Percentiles rank a stretch among this genome's conserved stretches.
phyloP scores from a whole-genome alignment of 1,140 invertebrate genomes.

The Nephila pilipes region DNA sequence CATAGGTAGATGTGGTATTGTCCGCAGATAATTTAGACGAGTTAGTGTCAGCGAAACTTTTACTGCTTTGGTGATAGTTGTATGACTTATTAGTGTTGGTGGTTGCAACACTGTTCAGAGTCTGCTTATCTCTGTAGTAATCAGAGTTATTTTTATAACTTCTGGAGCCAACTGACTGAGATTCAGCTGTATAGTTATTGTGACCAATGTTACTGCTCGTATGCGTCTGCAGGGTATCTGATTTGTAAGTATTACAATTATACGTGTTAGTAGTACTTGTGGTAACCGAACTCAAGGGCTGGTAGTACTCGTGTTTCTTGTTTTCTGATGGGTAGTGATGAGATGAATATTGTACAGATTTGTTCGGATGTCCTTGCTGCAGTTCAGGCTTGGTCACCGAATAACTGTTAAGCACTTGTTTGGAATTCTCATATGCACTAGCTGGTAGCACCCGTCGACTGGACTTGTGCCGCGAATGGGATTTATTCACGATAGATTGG shows the following conservation, averaged over 20 bases:
- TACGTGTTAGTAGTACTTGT: slow-evolving; percentile 27
- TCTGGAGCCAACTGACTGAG: background rate
- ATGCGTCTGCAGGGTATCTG: slow-evolving; percentile 41
- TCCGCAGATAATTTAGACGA: background rate
- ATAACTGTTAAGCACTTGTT: slow-evolving; percentile 62
- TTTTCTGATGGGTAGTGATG: slow-evolving; percentile 56
- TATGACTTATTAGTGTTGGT: slow-evolving; percentile 26
- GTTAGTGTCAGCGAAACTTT: background rate
- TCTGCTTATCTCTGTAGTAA: slow-evolving; percentile 48
- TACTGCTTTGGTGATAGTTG: slow-evolving; percentile 33
- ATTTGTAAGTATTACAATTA: slow-evolving; percentile 61
- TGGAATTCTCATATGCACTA: slow-evolving; percentile 66
- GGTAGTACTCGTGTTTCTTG: slow-evolving; percentile 64
- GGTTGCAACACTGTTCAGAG: background rate
- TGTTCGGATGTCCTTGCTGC: background rate
- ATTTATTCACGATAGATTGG: slow-evolving; percentile 70
- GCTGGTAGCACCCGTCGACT: slow-evolving; percentile 68
- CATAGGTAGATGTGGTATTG: background rate
- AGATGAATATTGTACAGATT: slow-evolving; percentile 57
- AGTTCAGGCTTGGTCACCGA: background rate
- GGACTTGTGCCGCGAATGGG: slow-evolving; percentile 68
- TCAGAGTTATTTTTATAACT: slow-evolving; percentile 44
- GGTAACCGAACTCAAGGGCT: background rate
- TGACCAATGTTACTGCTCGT: slow-evolving; percentile 20
- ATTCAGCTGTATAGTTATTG: slow-evolving; percentile 17